Conservation (phyloP, 2,888 invertebrate genomes). For the Drosophila pseudotalamancana region DNA sequence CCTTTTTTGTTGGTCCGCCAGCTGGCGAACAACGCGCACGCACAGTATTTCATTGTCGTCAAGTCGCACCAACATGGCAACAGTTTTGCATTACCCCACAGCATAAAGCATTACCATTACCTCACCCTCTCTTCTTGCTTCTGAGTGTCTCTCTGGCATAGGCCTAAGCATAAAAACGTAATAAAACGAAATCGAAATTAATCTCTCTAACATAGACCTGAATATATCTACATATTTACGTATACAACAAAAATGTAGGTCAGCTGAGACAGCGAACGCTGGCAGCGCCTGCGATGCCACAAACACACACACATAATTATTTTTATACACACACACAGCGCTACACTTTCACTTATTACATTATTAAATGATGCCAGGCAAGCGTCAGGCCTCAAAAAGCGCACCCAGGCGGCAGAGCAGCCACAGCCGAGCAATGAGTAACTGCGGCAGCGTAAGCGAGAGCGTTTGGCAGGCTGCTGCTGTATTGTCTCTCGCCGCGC, state of each 20-base stretch:
- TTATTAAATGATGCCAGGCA: slow-evolving; percentile 85
- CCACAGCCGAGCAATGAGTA: slow-evolving; percentile 10
- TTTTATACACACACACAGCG: slow-evolving; percentile 35
- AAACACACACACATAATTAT: slow-evolving; percentile 13
- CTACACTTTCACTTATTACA: slow-evolving; percentile 95
- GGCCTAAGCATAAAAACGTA: slow-evolving; percentile 55
- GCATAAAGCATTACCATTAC: slow-evolving; percentile 8
- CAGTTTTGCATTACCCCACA: slow-evolving; percentile 61
- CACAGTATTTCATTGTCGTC: slow-evolving; percentile 19
- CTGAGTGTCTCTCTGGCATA: background rate
- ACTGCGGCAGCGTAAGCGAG: slow-evolving; percentile 17
- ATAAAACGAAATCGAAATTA: slow-evolving; percentile 80
- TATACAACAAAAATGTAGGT: slow-evolving; percentile 90
- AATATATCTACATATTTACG: slow-evolving; percentile 86
- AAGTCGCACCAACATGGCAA: slow-evolving; percentile 65
- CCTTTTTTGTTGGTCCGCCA: slow-evolving; percentile 56
- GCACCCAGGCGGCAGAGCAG: slow-evolving; percentile 34
- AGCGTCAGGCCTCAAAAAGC: slow-evolving; percentile 84
- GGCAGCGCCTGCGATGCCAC: slow-evolving; percentile 32
- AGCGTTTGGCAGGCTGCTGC: slow-evolving; percentile 7
- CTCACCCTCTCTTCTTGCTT: slow-evolving; percentile 7
- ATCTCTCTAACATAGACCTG: slow-evolving; percentile 94
- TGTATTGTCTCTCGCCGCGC: slow-evolving; percentile 37
- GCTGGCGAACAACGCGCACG: background rate
- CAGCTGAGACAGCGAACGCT: slow-evolving; percentile 84